Conservation (phyloP, 2,797 vertebrate genomes). For the Artibeus jamaicensis region DNA sequence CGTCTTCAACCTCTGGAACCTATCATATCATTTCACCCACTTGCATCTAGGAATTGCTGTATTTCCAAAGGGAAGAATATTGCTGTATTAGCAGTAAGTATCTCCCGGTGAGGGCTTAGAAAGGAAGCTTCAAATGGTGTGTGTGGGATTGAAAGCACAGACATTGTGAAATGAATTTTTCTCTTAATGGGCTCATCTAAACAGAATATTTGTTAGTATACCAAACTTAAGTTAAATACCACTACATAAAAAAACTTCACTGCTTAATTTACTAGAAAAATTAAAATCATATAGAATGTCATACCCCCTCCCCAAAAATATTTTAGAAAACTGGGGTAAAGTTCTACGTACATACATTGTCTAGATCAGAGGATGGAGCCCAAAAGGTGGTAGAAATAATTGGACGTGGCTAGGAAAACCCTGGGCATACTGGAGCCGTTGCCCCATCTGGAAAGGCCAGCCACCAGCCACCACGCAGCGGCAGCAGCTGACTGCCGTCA, state of each 20-base stretch:
- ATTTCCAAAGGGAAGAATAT: neutral
- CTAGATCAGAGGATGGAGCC: neutral
- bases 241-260: neutral
- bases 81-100: neutral
- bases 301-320: neutral
- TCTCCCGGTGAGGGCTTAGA: neutral
- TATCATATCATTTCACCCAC: neutral
- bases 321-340: neutral
- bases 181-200: neutral
- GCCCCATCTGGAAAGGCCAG: neutral
- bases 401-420: neutral
- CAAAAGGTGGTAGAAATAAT: neutral
- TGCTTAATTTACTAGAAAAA: neutral
- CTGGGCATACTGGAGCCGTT: no score
- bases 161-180: neutral
- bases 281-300: neutral
- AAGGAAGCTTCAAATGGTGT: neutral
- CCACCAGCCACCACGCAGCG: neutral
- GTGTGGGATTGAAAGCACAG: neutral
- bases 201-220: neutral
- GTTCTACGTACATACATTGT: neutral
- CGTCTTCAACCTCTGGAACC: neutral
- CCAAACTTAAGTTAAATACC: neutral
- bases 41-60: neutral
- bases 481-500: neutral